A percentile compares a stretch with the other conserved stretches of the same genome.
Evolutionary conservation across 2,113 vertebrate genomes (phyloP).

Genomic region (Thomomys bottae): DNA sequence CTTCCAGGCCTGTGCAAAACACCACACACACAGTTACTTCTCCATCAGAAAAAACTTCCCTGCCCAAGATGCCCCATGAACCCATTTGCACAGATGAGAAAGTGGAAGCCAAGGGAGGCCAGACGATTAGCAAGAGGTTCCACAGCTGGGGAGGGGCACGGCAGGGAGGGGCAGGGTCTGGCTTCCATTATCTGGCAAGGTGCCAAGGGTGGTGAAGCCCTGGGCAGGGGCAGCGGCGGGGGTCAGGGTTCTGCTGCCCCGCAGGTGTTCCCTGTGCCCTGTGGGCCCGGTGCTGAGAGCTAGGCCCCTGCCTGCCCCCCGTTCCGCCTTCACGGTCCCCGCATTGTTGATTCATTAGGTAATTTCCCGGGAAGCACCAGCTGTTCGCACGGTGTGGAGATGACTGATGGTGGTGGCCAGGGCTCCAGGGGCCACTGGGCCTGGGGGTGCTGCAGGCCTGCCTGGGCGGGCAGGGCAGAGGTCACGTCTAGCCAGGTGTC

Average conservation of each 20-base stretch:
- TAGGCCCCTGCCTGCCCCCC: slow-evolving; percentile 86
- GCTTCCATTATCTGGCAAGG: not conserved
- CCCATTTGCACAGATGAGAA: not conserved
- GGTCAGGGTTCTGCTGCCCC: slow-evolving; percentile 19
- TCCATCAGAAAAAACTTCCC: not conserved
- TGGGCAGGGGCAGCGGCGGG: not conserved
- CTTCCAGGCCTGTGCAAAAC: not conserved
- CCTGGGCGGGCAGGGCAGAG: slow-evolving; percentile 84
- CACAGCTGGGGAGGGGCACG: not conserved
- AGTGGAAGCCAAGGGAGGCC: not conserved
- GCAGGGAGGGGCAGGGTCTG: not conserved
- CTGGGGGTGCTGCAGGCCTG: slow-evolving; percentile 78
- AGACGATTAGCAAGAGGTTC: not conserved
- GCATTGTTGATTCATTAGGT: slow-evolving; percentile 90
- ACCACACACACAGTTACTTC: not conserved
- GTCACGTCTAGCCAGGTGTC: slow-evolving; percentile 73
- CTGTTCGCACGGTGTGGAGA: slow-evolving; percentile 89
- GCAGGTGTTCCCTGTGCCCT: slow-evolving; percentile 60
- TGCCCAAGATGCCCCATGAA: rapidly evolving
- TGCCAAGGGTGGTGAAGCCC: not conserved
- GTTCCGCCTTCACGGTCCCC: slow-evolving; percentile 90
- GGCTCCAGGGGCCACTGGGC: slow-evolving; percentile 84
- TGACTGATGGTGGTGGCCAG: slow-evolving; percentile 90
- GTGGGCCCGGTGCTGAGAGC: slow-evolving; percentile 85
- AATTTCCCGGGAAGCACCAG: slow-evolving; percentile 92